Percentiles rank a stretch among this genome's conserved stretches.
Evolutionary conservation across 2,113 vertebrate species (phyloP).

Genomic region (Panthera uncia): DNA sequence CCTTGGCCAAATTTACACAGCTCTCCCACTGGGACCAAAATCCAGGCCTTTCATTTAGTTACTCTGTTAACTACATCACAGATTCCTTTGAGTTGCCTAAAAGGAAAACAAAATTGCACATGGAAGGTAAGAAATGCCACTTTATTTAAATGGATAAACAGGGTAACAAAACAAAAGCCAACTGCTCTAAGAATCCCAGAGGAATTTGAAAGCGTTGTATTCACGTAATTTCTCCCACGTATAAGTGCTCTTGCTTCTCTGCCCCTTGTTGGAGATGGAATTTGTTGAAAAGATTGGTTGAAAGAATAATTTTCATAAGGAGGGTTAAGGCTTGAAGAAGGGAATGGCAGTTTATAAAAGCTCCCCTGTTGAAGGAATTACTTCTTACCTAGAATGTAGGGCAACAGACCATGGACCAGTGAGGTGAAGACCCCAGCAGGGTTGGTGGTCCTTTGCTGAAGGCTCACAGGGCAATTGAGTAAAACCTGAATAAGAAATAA

Average conservation of each 20-base stretch:
- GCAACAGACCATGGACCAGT: background rate
- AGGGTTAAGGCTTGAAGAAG: background rate
- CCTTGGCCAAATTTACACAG: background rate
- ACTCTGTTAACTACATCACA: background rate
- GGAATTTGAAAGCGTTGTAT: background rate
- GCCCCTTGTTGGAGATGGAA: background rate
- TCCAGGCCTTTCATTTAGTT: background rate
- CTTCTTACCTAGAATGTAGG: background rate
- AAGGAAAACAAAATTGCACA: background rate
- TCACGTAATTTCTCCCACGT: background rate
- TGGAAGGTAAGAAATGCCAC: background rate
- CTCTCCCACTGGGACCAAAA: background rate
- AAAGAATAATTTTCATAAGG: background rate
- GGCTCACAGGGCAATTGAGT: background rate
- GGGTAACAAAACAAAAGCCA: background rate
- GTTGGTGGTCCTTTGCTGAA: background rate
- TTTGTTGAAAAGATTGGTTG: background rate
- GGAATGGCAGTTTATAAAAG: background rate
- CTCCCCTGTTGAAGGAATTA: background rate
- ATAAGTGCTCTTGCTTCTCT: background rate
- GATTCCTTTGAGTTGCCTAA: background rate
- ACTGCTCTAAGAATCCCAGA: background rate
- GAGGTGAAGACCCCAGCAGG: background rate
- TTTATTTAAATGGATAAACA: background rate
- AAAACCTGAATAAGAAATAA: background rate